Conservation (phyloP, 2,797 vertebrate species). For the Alectoris magna region DNA sequence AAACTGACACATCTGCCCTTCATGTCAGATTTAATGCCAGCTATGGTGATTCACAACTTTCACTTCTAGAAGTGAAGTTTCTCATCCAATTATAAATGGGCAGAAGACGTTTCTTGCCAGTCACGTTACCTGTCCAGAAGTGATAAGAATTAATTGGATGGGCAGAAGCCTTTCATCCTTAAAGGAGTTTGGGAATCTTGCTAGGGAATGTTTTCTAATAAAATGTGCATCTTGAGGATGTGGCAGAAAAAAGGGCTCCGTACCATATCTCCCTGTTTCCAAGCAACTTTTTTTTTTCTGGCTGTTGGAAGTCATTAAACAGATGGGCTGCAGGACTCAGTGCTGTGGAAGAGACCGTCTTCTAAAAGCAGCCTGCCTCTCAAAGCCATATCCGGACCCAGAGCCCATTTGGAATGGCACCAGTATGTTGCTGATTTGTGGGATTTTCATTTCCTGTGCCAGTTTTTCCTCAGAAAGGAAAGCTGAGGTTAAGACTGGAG, state of each 20-base stretch:
- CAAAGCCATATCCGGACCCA: not conserved
- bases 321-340: not conserved
- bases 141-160: not conserved
- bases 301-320: not conserved
- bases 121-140: not conserved
- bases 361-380: not conserved
- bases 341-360: not conserved
- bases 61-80: not conserved
- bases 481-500: not conserved
- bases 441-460: not conserved
- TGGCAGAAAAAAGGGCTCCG: not conserved
- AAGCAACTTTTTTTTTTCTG: not conserved
- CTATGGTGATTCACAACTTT: not conserved
- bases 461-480: not conserved
- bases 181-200: not conserved
- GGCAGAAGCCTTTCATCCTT: not conserved
- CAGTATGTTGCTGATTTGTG: not conserved
- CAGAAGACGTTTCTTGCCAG: not conserved
- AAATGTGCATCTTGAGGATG: not conserved
- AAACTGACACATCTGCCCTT: not conserved
- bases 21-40: not conserved
- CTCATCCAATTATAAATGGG: not conserved
- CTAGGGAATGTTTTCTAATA: not conserved
- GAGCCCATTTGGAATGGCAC: not conserved
- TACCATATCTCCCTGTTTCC: not conserved